These are phyloP conservation scores for Pogonomyrmex barbatus DNA, from an alignment of 1,140 invertebrate species.

Conservation along the genomic window DNA sequence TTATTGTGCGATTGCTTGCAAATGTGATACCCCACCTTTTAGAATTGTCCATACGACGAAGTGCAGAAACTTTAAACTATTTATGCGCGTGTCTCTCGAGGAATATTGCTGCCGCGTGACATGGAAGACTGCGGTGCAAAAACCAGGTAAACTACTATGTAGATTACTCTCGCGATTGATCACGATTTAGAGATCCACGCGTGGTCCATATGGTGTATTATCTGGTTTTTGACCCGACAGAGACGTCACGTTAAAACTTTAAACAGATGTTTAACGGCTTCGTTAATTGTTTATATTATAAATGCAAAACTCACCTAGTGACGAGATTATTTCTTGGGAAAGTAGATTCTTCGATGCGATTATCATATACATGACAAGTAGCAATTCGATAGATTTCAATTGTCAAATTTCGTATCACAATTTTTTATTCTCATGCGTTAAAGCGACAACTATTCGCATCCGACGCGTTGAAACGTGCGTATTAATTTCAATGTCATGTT, in stretches of 20 bases:
- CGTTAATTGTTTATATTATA: conserved; percentile 14
- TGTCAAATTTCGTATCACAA: neutral
- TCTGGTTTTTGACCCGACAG: conserved; percentile 72
- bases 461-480: neutral
- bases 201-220: conserved; percentile 48
- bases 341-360: neutral
- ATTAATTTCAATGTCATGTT: conserved; percentile 74
- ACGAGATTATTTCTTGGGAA: neutral
- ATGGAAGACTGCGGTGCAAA: conserved; percentile 66
- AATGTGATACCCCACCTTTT: conserved; percentile 64
- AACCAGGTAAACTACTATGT: conserved; percentile 70
- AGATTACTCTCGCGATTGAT: conserved; percentile 17
- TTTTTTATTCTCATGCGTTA: neutral
- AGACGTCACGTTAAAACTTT: conserved; percentile 9
- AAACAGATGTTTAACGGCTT: conserved; percentile 7
- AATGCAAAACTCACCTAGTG: conserved; percentile 24
- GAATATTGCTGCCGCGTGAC: conserved; percentile 49
- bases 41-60: conserved; percentile 54
- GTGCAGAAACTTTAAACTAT: conserved; percentile 47
- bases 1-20: neutral
- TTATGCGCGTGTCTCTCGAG: conserved; percentile 48
- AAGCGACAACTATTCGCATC: neutral
- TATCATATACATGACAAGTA: neutral
- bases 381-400: neutral
- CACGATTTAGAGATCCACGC: neutral